Base-by-base conservation (phyloP, 37 sponge, comb jelly and placozoan species). In the Hormiphora californensis region DNA sequence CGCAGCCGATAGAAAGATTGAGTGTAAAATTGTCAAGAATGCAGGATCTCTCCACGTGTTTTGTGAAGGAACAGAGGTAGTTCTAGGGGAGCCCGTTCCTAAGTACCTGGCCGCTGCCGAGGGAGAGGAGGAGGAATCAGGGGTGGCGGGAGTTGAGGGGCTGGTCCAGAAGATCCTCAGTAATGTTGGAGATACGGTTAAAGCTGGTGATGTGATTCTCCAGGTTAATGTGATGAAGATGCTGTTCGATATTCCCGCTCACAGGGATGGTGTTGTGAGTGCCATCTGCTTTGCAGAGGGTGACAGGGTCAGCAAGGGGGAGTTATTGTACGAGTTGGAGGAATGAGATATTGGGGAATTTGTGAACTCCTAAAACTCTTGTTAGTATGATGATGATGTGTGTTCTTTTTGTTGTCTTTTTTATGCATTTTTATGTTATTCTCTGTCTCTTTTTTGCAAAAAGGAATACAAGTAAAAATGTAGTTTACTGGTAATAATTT, bases 181-280 rank as follows among this genome's bases (percentile, higher is more conserved):
- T 1, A 28, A 7, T n/a, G 44, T 73, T 1, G 81, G 81, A 1
- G 81, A 73, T 40, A 19, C 38, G 8, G 81, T 73, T 0, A 73
- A 73, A 46, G 3, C 28, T 4, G 81, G 81, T 21, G 81, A 73
- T 73, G 44, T 73, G 21, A 41, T 73, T 40, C 38, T 73, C 9
- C 81, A 73, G 44, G 35, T 73, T 46, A 73, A 73, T 41, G 81
- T 73, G 5, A 73, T 73, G 81, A 73, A 73, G 81, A 73, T 73
- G 81, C 25, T 73, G 81, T 73, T 73, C 35, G 81, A 73, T 36
- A 73, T 73, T 3, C 1, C 46, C 17, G 81, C 81, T 40, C 81
- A 73, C 46, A 73, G 25, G 25, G 81, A 73, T 40, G 81, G 81
- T 73, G 35, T 73, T 73, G 38, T 73, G 35, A 43, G 46, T 36